These are phyloP conservation scores for Brachyistius frenatus DNA, from an alignment of 2,113 vertebrate genomes.

Conservation along the genomic window DNA sequence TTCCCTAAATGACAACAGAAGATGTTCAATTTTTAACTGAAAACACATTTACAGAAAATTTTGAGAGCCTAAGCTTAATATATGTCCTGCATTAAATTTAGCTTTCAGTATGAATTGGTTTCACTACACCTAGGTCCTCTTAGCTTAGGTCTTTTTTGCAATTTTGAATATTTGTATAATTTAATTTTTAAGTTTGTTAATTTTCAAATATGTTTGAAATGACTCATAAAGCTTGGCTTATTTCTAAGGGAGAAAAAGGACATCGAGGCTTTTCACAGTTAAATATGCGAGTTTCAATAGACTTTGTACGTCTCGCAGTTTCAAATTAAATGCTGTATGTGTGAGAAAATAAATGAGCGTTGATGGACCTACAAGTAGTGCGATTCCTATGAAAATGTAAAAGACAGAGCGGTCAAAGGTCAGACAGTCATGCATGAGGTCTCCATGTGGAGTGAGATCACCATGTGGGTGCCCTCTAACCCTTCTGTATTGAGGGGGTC, in stretches of 20 bases:
- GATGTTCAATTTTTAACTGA: neutral
- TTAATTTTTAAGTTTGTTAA: neutral
- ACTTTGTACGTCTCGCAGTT: neutral
- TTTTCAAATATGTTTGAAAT: no score
- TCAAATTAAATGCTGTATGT: neutral
- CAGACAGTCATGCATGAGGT: conserved; percentile 58
- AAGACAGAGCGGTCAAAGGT: conserved; percentile 52
- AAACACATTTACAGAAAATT: neutral
- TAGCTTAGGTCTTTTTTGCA: neutral
- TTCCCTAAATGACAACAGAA: neutral
- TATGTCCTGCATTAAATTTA: neutral
- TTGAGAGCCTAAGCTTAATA: neutral
- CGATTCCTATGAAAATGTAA: conserved; percentile 40
- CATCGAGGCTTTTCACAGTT: neutral
- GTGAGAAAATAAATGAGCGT: neutral
- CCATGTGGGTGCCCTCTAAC: conserved; percentile 72
- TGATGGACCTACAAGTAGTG: neutral
- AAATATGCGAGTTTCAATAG: neutral
- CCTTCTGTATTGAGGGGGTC: conserved; percentile 66
- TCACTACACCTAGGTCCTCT: neutral
- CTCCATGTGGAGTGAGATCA: conserved; percentile 64
- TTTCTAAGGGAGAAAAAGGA: no score
- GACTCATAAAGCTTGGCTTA: no score
- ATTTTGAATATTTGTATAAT: neutral
- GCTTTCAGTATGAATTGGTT: neutral